Conservation (phyloP, 2,888 invertebrate species). For the Escarpia spicata region DNA sequence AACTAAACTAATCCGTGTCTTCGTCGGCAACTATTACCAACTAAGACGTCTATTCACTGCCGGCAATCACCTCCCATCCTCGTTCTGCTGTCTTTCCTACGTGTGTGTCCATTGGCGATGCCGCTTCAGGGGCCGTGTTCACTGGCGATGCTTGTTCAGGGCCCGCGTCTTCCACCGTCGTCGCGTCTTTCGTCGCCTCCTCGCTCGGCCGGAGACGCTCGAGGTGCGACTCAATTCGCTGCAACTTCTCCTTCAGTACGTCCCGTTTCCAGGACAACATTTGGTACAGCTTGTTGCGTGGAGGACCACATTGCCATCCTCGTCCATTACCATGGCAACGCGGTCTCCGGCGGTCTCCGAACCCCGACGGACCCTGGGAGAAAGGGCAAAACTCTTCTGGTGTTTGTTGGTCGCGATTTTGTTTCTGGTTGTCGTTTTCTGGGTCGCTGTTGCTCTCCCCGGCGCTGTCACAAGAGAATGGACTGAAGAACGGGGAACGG, state of each 20-base stretch:
- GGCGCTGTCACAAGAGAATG: not conserved
- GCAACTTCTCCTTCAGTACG: not conserved
- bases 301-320: not conserved
- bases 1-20: not conserved
- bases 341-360: not conserved
- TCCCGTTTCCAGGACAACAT: not conserved
- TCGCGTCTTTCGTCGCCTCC: not conserved
- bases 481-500: not conserved
- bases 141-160: not conserved
- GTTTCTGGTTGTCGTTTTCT: constrained; percentile 16
- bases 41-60: not conserved
- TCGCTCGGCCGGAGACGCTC: not conserved
- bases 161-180: not conserved
- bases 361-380: not conserved
- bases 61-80: not conserved
- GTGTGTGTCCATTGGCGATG: not conserved
- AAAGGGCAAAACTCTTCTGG: not conserved
- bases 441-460: not conserved
- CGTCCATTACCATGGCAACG: not conserved
- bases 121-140: not conserved
- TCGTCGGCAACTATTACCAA: not conserved
- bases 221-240: not conserved
- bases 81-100: not conserved
- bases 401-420: not conserved
- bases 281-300: not conserved